phyloP scores from a whole-genome alignment of 2,797 vertebrate genomes.

The Enteromius radiatus region DNA sequence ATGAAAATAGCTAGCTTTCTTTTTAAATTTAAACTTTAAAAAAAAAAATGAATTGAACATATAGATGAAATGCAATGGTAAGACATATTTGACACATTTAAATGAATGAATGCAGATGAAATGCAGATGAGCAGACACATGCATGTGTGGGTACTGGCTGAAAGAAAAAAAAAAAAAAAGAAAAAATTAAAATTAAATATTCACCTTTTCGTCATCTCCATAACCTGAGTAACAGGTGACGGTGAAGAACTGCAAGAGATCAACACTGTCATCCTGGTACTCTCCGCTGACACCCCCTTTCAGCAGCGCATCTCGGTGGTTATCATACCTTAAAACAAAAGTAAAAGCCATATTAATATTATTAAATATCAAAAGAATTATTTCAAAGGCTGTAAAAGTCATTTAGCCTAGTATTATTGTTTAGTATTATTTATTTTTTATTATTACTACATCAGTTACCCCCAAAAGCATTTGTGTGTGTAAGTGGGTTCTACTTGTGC shows the following conservation, averaged over 20 bases:
- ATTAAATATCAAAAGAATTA: neutral
- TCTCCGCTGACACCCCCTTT: constrained; percentile 89
- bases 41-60: too few species aligned
- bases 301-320: constrained; percentile 91
- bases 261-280: constrained; percentile 91
- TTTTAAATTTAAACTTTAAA: too few species aligned
- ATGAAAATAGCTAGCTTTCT: neutral
- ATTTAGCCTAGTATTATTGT: neutral
- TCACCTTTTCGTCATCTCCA: constrained; percentile 91
- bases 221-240: constrained; percentile 93
- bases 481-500: too few species aligned
- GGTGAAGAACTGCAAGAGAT: constrained; percentile 91
- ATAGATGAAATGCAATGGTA: neutral
- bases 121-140: neutral
- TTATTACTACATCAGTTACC: too few species aligned
- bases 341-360: neutral
- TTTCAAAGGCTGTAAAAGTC: neutral
- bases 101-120: neutral
- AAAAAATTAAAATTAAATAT: neutral
- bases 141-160: neutral
- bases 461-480: too few species aligned
- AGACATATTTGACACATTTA: neutral
- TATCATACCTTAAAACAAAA: constrained; percentile 88
- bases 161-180: neutral
- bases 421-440: too few species aligned